Evolutionary conservation across 1,140 invertebrate genomes (phyloP), one percentile per base, ranked within the genome.

Genomic region (Bombus confusus): DNA sequence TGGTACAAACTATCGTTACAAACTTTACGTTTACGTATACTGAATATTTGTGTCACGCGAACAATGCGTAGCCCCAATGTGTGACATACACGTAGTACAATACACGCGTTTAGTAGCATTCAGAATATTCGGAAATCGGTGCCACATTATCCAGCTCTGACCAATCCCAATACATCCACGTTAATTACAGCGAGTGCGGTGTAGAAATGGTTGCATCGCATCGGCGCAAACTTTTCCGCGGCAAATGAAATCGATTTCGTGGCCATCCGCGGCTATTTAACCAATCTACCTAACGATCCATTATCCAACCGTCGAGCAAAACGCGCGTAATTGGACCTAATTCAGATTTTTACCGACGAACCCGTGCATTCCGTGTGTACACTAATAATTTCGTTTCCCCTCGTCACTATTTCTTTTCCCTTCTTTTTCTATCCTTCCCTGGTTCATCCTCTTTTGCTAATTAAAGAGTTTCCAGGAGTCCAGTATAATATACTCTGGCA

Each of bases 391-490:
- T 10, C 66, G 18, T 28, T 57, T 9, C 31, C 72, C 71, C 62
- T 25, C 59, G 39, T 47, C 68, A 39, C 25, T 47, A 1, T 43
- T n/a, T 62, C 37, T 28, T 52, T 41, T 15, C 1, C 66, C 22
- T 73, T 76, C 80, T 79, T 71, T 76, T 2, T 28, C 18, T n/a
- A 9, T 6, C 52, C 2, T 13, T 28, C 59, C 3, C 15, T 43
- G 1, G 47, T 71, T 59, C 59, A 31, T 86, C 64, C 31, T 71
- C 64, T 90, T 86, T 86, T 81, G 62, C 69, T 88, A 86, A 90
- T 90, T 85, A 90, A 88, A 87, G 80, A 78, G 74, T 86, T 87
- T 62, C 39, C 37, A 47, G 57, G 31, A 80, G 83, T 86, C n/a
- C 52, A n/a, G 69, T 69, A 81, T 81, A 78, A 76, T 66, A 87